A percentile compares a stretch with the other conserved stretches of the same genome.
Conservation (phyloP, 2,797 vertebrate genomes). For the Falco naumanni region DNA sequence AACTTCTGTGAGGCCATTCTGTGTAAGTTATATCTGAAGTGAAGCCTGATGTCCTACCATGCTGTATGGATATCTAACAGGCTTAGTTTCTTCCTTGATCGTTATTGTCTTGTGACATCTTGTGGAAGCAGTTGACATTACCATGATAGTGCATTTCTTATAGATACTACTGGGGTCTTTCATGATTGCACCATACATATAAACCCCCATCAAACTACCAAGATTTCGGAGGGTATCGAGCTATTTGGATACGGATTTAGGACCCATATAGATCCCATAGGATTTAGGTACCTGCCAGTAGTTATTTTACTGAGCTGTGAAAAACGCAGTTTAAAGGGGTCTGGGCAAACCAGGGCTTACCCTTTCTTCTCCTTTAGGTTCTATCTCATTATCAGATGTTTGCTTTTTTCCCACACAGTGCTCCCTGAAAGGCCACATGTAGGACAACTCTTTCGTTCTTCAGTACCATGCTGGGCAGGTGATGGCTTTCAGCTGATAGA, state of each 20-base stretch:
- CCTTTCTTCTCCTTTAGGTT: not conserved
- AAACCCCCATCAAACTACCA: not conserved
- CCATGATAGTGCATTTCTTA: not conserved
- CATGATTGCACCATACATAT: not conserved
- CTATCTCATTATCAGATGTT: not conserved
- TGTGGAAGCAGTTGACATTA: conserved; percentile 29
- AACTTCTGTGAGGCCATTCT: not conserved
- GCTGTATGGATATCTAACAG: not conserved
- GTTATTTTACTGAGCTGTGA: not conserved
- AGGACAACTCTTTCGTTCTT: not conserved
- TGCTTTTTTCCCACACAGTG: not conserved
- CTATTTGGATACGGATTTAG: not conserved
- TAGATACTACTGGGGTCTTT: rapidly evolving
- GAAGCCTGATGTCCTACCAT: not conserved
- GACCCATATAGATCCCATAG: not conserved
- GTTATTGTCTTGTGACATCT: conserved; percentile 24
- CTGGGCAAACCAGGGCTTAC: not conserved
- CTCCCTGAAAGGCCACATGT: not conserved
- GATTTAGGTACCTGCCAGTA: not conserved
- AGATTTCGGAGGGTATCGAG: not conserved
- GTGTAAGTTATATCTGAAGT: not conserved
- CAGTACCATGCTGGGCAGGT: not conserved
- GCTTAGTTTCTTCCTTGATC: not conserved
- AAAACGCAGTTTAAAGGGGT: not conserved
- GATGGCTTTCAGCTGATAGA: not conserved